Evolutionary conservation across 2,888 invertebrate species (phyloP).

Genomic region (Drosophila trichaetosa): DNA sequence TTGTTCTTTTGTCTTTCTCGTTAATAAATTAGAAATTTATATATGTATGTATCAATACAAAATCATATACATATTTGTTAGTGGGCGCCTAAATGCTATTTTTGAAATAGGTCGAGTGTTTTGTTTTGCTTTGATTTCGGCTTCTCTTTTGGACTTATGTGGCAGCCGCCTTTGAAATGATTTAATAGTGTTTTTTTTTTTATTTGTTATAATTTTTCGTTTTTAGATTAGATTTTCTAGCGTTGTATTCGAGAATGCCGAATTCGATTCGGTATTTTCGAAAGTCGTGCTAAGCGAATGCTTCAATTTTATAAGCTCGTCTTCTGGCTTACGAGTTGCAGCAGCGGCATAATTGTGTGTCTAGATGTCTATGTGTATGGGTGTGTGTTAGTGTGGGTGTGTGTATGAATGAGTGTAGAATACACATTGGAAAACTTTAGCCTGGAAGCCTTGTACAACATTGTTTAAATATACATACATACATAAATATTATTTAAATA

Average conservation of each 20-base stretch:
- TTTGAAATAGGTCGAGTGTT: constrained; percentile 52
- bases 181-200: constrained; percentile 11
- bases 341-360: constrained; percentile 47
- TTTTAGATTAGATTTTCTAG: constrained; percentile 50
- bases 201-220: constrained; percentile 18
- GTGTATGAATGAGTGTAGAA: constrained; percentile 35
- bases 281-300: constrained; percentile 68
- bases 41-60: constrained; percentile 25
- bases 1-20: constrained; percentile 27
- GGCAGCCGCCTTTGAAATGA: constrained; percentile 41
- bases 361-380: constrained; percentile 27
- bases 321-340: constrained; percentile 40
- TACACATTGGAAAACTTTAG: constrained; percentile 63
- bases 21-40: constrained; percentile 45
- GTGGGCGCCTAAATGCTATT: constrained; percentile 58
- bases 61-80: constrained; percentile 47
- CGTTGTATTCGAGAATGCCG: constrained; percentile 55
- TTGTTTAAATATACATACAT: constrained; percentile 68
- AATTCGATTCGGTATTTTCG: constrained; percentile 70
- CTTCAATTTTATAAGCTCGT: constrained; percentile 66
- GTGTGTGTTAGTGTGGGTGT: constrained; percentile 16
- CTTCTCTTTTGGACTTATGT: constrained; percentile 24
- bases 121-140: constrained; percentile 12
- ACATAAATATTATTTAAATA: constrained; percentile 68
- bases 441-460: constrained; percentile 79